Percentiles rank a stretch among this genome's conserved stretches.
Conservation (phyloP, 2,888 invertebrate species). For the Oxystoma pomonae region DNA sequence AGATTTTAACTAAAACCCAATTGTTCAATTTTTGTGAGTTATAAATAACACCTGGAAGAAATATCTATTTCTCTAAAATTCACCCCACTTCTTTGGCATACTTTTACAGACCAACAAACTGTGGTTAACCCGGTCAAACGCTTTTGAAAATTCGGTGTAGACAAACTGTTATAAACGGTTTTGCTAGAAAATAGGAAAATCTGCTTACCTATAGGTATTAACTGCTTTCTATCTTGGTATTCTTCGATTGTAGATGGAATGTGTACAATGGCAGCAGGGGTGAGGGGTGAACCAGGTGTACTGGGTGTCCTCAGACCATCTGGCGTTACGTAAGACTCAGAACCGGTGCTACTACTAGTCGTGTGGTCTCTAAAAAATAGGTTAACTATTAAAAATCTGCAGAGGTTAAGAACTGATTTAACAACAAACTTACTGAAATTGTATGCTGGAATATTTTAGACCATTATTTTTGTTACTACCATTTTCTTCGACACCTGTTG, state of each 20-base stretch:
- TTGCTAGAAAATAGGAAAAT: too few relatives aligned
- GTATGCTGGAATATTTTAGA: slow-evolving; percentile 17
- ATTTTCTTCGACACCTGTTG: not conserved
- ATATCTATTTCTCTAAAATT: too few relatives aligned
- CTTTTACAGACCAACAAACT: too few relatives aligned
- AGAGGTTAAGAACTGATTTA: too few relatives aligned
- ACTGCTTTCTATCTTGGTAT: not conserved
- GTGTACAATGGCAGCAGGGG: not conserved
- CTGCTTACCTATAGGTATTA: not conserved
- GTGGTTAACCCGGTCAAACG: too few relatives aligned
- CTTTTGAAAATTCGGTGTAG: too few relatives aligned
- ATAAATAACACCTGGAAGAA: too few relatives aligned
- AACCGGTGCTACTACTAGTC: slow-evolving; percentile 15
- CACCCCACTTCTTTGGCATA: too few relatives aligned
- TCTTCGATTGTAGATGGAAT: not conserved
- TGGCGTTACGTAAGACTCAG: slow-evolving; percentile 18
- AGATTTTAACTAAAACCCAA: not conserved
- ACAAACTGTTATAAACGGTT: too few relatives aligned
- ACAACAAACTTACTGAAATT: slow-evolving; percentile 17
- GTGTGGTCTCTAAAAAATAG: slow-evolving; percentile 14
- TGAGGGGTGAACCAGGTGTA: slow-evolving; percentile 13
- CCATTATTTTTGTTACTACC: not conserved
- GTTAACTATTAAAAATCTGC: too few relatives aligned
- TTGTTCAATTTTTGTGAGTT: too few relatives aligned
- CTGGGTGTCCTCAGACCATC: slow-evolving; percentile 17